Percentiles rank a stretch among this genome's conserved stretches.
Evolutionary conservation across 2,888 invertebrate genomes (phyloP).

Genomic region (Margaritifera margaritifera): DNA sequence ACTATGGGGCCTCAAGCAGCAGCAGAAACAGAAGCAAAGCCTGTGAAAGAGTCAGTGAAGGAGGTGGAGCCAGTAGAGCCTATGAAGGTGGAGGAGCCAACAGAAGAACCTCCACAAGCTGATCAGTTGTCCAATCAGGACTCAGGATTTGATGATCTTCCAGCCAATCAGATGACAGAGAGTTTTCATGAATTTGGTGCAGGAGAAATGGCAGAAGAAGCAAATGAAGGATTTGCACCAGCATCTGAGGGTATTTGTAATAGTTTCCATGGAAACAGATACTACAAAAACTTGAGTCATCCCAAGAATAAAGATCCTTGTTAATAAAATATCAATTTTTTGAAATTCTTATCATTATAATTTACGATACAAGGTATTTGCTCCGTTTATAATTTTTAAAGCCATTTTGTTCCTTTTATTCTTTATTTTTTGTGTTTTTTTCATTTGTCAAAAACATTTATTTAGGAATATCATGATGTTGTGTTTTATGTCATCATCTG

Average conservation of each 20-base stretch:
- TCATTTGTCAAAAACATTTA: too few species aligned
- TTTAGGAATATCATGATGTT: too few species aligned
- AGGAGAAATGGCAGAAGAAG: slow-evolving; percentile 52
- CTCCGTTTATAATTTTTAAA: too few species aligned
- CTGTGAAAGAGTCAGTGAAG: slow-evolving; percentile 1
- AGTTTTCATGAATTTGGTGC: slow-evolving; percentile 60
- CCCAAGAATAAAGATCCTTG: too few species aligned
- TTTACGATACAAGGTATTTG: too few species aligned
- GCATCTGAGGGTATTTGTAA: slow-evolving; percentile 49
- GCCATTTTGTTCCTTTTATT: too few species aligned
- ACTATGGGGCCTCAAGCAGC: slow-evolving; percentile 8
- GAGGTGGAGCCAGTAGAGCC: slow-evolving; percentile 11
- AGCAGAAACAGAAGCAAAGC: not conserved
- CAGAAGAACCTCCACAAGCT: slow-evolving; percentile 14
- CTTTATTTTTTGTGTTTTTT: too few species aligned
- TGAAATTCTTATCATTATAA: too few species aligned
- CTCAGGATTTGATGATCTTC: slow-evolving; percentile 1
- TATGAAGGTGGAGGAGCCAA: slow-evolving; percentile 12
- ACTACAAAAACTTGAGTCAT: too few species aligned
- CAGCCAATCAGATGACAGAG: slow-evolving; percentile 36
- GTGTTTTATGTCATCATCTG: too few species aligned
- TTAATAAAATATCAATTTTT: too few species aligned
- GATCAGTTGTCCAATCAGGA: slow-evolving; percentile 10
- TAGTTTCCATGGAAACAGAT: not conserved
- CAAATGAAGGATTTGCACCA: slow-evolving; percentile 58